Evolutionary conservation across 2,113 vertebrate genomes (phyloP).

Genomic region (Amblyopsis rosae): DNA sequence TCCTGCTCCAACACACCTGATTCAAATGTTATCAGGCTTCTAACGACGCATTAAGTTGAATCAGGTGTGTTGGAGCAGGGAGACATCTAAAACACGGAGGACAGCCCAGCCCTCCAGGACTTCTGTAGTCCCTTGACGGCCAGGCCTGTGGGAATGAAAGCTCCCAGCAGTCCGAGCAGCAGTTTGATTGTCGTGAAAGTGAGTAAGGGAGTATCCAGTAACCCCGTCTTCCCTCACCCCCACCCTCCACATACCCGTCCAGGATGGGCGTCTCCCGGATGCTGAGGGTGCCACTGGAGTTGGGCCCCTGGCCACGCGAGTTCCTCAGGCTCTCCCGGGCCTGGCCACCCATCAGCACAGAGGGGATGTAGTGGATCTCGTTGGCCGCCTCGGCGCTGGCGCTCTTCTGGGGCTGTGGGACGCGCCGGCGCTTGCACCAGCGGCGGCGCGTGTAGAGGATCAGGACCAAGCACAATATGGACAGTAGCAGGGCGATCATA

Average conservation of each 20-base stretch:
- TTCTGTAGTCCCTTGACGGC: no score
- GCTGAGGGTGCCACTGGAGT: constrained; percentile 94
- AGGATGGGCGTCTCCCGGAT: constrained; percentile 97
- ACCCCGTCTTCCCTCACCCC: background rate
- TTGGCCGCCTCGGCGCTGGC: constrained; percentile 96
- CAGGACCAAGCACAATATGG: constrained; percentile 94
- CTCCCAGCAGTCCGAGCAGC: no score
- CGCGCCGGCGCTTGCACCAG: constrained; percentile 96
- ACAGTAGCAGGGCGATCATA: constrained; percentile 96
- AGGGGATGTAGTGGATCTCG: constrained; percentile 99
- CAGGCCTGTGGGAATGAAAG: no score
- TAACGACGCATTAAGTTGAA: no score
- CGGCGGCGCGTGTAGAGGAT: constrained; percentile 95
- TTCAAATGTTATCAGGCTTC: no score
- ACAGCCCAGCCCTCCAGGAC: no score
- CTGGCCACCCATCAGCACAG: constrained; percentile 93
- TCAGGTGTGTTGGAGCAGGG: no score
- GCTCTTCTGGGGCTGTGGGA: constrained; percentile 97
- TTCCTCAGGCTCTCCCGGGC: constrained; percentile 95
- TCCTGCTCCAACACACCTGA: no score
- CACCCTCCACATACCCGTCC: constrained; percentile 80
- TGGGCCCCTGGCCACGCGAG: constrained; percentile 91
- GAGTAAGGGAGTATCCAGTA: background rate
- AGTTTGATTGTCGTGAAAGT: no score
- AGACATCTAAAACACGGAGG: no score